These are phyloP conservation scores for Cataglyphis albicans DNA, from an alignment of 2,888 invertebrate genomes.

Conservation along the genomic window DNA sequence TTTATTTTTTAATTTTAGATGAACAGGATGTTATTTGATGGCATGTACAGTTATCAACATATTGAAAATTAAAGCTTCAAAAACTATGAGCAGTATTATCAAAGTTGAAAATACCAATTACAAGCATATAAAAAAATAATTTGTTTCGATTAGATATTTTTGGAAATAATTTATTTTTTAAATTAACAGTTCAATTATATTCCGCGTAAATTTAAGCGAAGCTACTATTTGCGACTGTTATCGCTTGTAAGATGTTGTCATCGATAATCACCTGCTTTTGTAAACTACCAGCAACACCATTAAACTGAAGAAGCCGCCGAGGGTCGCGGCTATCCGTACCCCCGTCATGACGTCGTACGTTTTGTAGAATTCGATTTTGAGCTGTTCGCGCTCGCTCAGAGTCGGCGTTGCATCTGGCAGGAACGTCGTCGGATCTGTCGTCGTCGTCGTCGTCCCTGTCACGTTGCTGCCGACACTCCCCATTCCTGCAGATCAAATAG, in stretches of 20 bases:
- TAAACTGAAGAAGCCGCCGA: constrained; percentile 96
- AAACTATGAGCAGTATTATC: neutral
- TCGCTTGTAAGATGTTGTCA: neutral
- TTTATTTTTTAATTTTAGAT: neutral
- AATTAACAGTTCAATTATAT: neutral
- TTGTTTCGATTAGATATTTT: neutral
- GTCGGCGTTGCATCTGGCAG: constrained; percentile 85
- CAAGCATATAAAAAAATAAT: neutral
- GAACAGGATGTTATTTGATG: neutral
- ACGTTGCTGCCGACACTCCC: constrained; percentile 82
- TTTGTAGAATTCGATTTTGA: constrained; percentile 93
- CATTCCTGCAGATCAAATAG: constrained; percentile 77
- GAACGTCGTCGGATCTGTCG: constrained; percentile 87
- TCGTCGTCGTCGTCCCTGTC: constrained; percentile 86
- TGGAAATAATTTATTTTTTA: neutral
- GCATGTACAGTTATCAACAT: neutral
- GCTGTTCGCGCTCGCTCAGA: constrained; percentile 89
- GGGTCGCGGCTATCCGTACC: constrained; percentile 95
- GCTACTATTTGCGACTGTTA: neutral
- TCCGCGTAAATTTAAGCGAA: neutral
- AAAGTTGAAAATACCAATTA: neutral
- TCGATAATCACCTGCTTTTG: constrained; percentile 89
- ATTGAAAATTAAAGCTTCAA: neutral
- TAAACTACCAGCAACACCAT: constrained; percentile 96
- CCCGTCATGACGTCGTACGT: constrained; percentile 98